Evolutionary conservation across 2,113 vertebrate genomes (phyloP).

Genomic region (Gorsachius goisagi): DNA sequence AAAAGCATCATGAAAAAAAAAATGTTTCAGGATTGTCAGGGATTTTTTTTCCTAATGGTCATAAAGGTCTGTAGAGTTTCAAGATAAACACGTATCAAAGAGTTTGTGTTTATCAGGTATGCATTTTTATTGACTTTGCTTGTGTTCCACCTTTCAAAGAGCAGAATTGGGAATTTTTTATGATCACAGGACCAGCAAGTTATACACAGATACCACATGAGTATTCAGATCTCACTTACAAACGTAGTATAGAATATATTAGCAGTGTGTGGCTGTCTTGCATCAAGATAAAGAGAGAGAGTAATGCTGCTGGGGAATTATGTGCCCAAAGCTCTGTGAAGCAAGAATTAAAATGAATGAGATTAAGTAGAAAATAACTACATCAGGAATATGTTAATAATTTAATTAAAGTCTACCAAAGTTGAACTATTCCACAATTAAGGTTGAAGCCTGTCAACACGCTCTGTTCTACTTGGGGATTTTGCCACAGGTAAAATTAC

Average conservation of each 20-base stretch:
- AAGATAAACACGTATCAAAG: neutral
- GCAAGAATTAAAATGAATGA: conserved; percentile 58
- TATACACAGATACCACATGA: neutral
- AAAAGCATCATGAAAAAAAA: neutral
- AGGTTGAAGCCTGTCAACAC: neutral
- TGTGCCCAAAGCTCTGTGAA: conserved; percentile 46
- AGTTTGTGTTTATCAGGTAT: neutral
- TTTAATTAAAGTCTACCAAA: conserved; percentile 65
- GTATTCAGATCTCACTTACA: neutral
- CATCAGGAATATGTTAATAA: conserved; percentile 56
- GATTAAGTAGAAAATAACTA: conserved; percentile 65
- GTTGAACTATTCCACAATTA: conserved; percentile 51
- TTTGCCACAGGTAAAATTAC: neutral
- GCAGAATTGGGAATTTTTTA: neutral
- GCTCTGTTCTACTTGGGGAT: neutral
- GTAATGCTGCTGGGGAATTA: conserved; percentile 36
- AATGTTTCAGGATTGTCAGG: fast-evolving
- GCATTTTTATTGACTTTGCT: neutral
- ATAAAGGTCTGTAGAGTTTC: neutral
- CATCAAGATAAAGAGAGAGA: conserved; percentile 17
- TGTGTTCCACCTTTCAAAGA: neutral
- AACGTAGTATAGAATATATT: neutral
- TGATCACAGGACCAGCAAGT: neutral
- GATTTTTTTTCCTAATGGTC: neutral
- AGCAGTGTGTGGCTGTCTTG: neutral